Evolutionary conservation across 1,140 invertebrate genomes (phyloP).

Genomic region (Odontomachus brunneus): DNA sequence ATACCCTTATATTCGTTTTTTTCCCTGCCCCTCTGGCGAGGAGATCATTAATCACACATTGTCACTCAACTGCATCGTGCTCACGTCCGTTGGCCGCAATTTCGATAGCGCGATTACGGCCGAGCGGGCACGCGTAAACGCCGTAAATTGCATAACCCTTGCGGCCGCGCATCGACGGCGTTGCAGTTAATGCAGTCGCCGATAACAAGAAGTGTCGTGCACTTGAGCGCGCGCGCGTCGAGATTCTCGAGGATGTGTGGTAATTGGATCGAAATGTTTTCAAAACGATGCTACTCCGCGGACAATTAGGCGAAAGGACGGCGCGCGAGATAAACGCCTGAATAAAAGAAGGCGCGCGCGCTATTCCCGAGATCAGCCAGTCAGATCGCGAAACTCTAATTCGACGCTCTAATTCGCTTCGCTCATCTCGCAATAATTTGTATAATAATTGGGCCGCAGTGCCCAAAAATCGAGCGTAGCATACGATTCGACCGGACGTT

Average conservation of each 20-base stretch:
- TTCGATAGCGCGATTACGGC: slow-evolving; percentile 53
- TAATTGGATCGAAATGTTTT: slow-evolving; percentile 49
- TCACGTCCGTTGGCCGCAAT: slow-evolving; percentile 43
- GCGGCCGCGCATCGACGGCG: slow-evolving; percentile 47
- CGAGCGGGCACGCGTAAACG: slow-evolving; percentile 46
- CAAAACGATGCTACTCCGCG: slow-evolving; percentile 4
- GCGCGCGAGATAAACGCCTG: background rate
- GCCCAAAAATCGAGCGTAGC: too few species aligned
- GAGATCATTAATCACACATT: slow-evolving; percentile 56
- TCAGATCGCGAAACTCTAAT: too few species aligned
- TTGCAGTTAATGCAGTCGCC: slow-evolving; percentile 52
- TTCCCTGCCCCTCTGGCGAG: background rate
- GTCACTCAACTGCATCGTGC: slow-evolving; percentile 50
- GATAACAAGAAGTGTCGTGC: slow-evolving; percentile 59
- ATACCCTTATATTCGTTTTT: slow-evolving; percentile 9
- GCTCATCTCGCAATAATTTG: slow-evolving; percentile 33
- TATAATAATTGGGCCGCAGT: slow-evolving; percentile 40
- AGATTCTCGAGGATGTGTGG: slow-evolving; percentile 30
- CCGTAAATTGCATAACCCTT: slow-evolving; percentile 59
- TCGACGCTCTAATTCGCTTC: slow-evolving; percentile 20
- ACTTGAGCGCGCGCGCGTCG: slow-evolving; percentile 24
- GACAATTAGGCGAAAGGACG: slow-evolving; percentile 11
- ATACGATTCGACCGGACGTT: slow-evolving; percentile 4
- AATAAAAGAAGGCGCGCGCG: slow-evolving; percentile 12
- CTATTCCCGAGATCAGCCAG: background rate